Evolutionary conservation across 2,113 vertebrate species (phyloP).

Genomic region (Odocoileus virginianus): DNA sequence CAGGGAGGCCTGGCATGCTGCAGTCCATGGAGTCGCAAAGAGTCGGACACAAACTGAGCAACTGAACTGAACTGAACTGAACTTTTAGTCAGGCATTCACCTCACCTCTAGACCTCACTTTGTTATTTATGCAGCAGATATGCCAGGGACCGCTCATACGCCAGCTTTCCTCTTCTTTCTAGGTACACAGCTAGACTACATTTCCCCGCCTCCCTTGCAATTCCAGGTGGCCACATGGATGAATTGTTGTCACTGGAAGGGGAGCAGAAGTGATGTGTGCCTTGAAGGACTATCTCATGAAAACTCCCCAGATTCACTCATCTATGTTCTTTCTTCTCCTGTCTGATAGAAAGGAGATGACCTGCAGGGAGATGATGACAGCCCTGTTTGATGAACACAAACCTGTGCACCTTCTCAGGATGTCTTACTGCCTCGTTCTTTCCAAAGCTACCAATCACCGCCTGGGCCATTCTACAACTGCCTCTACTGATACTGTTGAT

Average conservation of each 20-base stretch:
- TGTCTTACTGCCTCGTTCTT: background rate
- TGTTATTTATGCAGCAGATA: background rate
- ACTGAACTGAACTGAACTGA: background rate
- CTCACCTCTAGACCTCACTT: background rate
- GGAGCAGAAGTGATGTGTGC: background rate
- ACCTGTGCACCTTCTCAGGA: background rate
- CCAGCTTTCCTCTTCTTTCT: background rate
- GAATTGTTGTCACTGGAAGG: background rate
- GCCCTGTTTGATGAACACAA: background rate
- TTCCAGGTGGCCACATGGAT: background rate
- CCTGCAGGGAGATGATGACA: background rate
- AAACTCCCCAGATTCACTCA: background rate
- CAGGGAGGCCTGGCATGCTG: background rate
- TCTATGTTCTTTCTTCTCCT: background rate
- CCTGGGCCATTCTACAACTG: background rate
- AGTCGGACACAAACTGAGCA: rapidly evolving
- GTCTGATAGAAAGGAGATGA: background rate
- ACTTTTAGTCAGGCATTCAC: background rate
- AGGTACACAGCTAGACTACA: background rate
- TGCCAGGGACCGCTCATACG: background rate
- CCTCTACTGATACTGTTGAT: background rate
- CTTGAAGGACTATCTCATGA: background rate
- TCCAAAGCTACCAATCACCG: background rate
- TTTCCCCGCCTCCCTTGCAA: background rate
- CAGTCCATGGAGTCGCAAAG: background rate